Conservation (phyloP, 2,113 vertebrate genomes). For the Hippoglossus stenolepis region DNA sequence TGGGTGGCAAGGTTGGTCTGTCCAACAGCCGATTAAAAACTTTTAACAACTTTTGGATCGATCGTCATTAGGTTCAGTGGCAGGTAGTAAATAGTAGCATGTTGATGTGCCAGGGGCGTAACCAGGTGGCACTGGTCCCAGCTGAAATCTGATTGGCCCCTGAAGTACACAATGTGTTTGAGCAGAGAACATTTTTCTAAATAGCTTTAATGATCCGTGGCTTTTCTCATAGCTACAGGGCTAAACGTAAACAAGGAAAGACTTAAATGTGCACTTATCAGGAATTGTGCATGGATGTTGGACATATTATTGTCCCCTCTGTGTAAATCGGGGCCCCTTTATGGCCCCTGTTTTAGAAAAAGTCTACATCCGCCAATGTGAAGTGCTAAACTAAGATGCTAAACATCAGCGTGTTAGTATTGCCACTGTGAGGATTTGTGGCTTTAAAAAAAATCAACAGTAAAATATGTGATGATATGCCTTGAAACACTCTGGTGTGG, state of each 20-base stretch:
- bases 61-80: not conserved
- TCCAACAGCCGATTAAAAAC: not conserved
- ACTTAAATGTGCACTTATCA: not conserved
- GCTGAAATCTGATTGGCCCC: no score
- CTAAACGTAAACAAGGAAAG: not conserved
- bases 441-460: conserved; percentile 47
- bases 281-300: not conserved
- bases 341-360: no score
- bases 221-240: not conserved
- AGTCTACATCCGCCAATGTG: not conserved
- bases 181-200: not conserved
- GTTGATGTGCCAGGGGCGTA: not conserved
- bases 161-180: not conserved
- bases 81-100: not conserved
- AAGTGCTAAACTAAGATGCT: no score
- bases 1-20: not conserved
- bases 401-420: not conserved
- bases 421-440: not conserved
- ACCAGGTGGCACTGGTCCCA: no score
- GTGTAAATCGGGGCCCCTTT: not conserved
- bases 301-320: not conserved
- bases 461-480: conserved; percentile 27
- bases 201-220: not conserved
- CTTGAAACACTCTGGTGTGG: conserved; percentile 16
- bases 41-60: conserved; percentile 1